These are phyloP conservation scores for Forbesichthys agassizii DNA, from an alignment of 2,113 vertebrate species.

Conservation along the genomic window DNA sequence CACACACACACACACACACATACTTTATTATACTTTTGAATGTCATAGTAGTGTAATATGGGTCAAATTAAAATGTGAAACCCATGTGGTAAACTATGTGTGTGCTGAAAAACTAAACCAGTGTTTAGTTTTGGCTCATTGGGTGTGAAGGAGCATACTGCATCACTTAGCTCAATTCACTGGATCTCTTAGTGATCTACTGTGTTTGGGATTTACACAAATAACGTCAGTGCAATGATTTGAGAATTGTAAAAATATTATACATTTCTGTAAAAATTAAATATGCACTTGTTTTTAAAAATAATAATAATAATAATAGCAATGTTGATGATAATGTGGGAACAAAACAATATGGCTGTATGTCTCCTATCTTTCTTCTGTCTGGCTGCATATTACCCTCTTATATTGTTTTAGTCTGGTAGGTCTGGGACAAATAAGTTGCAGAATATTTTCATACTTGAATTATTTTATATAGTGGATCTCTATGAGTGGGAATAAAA, in stretches of 20 bases:
- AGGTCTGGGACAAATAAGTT: not conserved
- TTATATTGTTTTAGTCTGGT: not conserved
- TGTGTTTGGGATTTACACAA: conserved; percentile 12
- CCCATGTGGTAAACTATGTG: conserved; percentile 7
- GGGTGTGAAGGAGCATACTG: conserved; percentile 9
- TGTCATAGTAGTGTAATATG: conserved; percentile 30
- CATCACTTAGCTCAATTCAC: conserved; percentile 8
- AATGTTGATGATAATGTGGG: too few relatives aligned
- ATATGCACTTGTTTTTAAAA: too few relatives aligned
- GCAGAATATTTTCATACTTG: too few relatives aligned
- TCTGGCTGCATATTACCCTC: not conserved
- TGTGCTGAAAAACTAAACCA: conserved; percentile 13
- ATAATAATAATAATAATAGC: too few relatives aligned
- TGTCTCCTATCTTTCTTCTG: too few relatives aligned
- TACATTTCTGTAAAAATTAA: too few relatives aligned
- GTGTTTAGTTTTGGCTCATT: conserved; percentile 19
- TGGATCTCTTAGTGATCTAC: conserved; percentile 11
- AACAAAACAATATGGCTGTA: too few relatives aligned
- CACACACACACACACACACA: too few relatives aligned
- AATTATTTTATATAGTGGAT: conserved; percentile 1
- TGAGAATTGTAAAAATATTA: too few relatives aligned
- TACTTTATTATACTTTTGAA: not conserved
- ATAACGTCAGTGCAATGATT: conserved; percentile 10
- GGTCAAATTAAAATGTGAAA: conserved; percentile 28
- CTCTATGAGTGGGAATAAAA: conserved; percentile 4